Conservation (phyloP, 2,113 vertebrate species). For the Xerus inauris region DNA sequence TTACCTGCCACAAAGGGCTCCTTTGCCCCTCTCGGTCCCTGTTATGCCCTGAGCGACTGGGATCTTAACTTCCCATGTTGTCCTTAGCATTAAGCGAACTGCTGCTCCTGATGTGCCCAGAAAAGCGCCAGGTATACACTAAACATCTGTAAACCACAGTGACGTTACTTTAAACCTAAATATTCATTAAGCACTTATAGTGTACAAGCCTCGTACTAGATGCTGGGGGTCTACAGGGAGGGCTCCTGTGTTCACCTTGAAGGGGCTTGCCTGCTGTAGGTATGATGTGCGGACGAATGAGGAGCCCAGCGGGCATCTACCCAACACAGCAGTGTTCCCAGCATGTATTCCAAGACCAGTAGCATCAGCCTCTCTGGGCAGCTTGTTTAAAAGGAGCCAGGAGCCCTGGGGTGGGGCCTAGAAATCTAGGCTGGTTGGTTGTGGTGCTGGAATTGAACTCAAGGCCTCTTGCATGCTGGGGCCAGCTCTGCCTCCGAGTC, state of each 20-base stretch:
- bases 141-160: accelerated
- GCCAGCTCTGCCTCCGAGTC: no score
- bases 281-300: neutral
- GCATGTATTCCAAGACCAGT: neutral
- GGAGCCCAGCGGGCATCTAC: neutral
- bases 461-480: neutral
- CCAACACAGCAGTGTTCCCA: accelerated
- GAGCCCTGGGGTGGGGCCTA: neutral
- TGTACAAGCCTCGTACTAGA: neutral
- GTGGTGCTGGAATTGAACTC: neutral
- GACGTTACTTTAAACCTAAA: neutral
- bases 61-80: neutral
- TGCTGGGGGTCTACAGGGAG: no score
- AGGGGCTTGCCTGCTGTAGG: neutral
- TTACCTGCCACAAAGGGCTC: neutral
- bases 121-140: neutral
- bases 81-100: neutral
- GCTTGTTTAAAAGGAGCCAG: neutral
- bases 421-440: neutral
- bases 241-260: no score
- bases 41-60: neutral
- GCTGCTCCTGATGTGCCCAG: neutral
- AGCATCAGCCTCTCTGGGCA: accelerated
- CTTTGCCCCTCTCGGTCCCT: neutral
- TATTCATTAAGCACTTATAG: neutral